Evolutionary conservation across 2,113 vertebrate genomes (phyloP), one percentile per base, ranked within the genome.

Genomic region (Perca schrenkii): DNA sequence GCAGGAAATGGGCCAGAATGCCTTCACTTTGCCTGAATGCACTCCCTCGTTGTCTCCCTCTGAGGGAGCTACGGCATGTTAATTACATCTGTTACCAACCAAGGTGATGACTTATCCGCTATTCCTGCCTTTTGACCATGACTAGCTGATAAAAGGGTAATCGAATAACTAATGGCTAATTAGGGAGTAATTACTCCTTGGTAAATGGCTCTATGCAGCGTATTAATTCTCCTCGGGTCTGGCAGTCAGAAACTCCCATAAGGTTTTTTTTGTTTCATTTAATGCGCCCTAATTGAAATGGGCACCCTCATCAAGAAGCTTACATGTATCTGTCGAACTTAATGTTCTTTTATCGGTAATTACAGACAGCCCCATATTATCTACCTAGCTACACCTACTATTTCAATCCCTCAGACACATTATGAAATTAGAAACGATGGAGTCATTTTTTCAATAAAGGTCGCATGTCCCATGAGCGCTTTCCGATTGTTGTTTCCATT

Each of bases 131-230:
- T 93, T 92, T 93, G 92, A 92, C 94, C 90, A 92, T 95, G 93
- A 95, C 95, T 92, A 94, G 93, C 91, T 95, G 94, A 96, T 93
- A 92, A 94, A 94, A 87, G 91, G 92, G 86, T 96, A 95, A 95
- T 96, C 92, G 87, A 94, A 95, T 95, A 95, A 95, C 93, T 95
- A 94, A 95, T 94, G 91, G 92, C 66, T 95, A 95, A 95, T 96
- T 95, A 96, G 93, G 90, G 88, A 88, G 92, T 94, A 95, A 95
- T 96, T 95, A 94, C 80, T 87, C 79, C 54, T 78, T 86, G 87
- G 86, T 93, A 92, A 95, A 95, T 93, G 95, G 91, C 77, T 92
- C 92, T 83, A 87, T 85, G 77, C 89, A 90, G 88, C 85, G 80
- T 87, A 94, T 95, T 94, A 94, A 94, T 93, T 93, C 93, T 94